Evolutionary conservation across 2,113 vertebrate species (phyloP).

Genomic region (Labeo rohita): DNA sequence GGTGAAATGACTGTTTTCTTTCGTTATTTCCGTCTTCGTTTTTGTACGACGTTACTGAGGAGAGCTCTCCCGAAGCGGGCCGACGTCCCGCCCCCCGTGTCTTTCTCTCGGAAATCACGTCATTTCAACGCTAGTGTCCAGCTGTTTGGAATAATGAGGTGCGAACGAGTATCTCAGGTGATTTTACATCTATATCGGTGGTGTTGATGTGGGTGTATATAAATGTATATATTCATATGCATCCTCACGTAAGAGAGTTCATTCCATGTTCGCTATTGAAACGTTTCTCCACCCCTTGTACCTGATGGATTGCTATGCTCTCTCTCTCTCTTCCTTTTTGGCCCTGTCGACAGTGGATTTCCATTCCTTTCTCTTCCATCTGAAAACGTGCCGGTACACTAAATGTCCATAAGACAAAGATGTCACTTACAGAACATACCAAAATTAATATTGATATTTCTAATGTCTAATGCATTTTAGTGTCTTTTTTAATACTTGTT

Average conservation of each 20-base stretch:
- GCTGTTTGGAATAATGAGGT: slow-evolving; percentile 81
- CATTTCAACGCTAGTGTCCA: slow-evolving; percentile 70
- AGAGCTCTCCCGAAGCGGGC: slow-evolving; percentile 65
- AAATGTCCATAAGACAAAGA: slow-evolving; percentile 71
- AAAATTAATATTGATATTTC: slow-evolving; percentile 81
- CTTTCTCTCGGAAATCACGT: slow-evolving; percentile 41
- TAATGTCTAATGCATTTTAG: slow-evolving; percentile 75
- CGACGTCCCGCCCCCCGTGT: slow-evolving; percentile 71
- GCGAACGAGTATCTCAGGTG: slow-evolving; percentile 84
- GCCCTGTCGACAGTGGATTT: slow-evolving; percentile 66
- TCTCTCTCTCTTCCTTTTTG: slow-evolving; percentile 32
- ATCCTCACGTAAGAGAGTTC: slow-evolving; percentile 71
- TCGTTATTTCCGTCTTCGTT: slow-evolving; percentile 61
- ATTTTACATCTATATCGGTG: slow-evolving; percentile 77
- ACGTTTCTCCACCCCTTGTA: slow-evolving; percentile 57
- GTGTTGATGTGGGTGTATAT: slow-evolving; percentile 73
- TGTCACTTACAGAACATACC: slow-evolving; percentile 82
- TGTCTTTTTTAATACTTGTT: slow-evolving; percentile 81
- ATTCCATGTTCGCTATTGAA: slow-evolving; percentile 71
- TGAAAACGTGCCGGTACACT: slow-evolving; percentile 71
- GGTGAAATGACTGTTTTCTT: slow-evolving; percentile 72
- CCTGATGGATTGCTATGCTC: slow-evolving; percentile 51
- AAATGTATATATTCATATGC: slow-evolving; percentile 79
- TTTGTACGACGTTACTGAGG: slow-evolving; percentile 63
- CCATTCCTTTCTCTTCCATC: slow-evolving; percentile 59